Conservation (phyloP, 2,888 invertebrate genomes). For the Gandaritis pyraliata region DNA sequence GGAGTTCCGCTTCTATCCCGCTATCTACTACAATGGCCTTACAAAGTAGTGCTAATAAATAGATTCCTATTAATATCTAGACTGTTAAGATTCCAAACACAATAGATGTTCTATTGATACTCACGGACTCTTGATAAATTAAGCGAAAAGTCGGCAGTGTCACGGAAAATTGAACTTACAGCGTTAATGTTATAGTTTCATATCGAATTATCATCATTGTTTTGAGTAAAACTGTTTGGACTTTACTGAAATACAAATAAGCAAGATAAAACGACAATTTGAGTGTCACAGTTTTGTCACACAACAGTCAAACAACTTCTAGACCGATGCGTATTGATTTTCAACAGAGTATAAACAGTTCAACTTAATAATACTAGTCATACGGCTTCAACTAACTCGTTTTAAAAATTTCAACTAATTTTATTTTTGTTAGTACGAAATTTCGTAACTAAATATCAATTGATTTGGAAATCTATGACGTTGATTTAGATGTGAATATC, state of each 20-base stretch:
- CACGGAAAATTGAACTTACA: slow-evolving; percentile 27
- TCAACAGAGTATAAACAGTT: slow-evolving; percentile 29
- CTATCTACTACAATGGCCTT: slow-evolving; percentile 23
- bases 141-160: slow-evolving; percentile 25
- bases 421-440: slow-evolving; percentile 32
- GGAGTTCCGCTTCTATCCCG: slow-evolving; percentile 19
- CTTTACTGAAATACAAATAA: slow-evolving; percentile 2
- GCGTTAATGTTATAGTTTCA: slow-evolving; percentile 25
- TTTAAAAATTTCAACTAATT: slow-evolving; percentile 28
- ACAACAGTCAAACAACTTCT: too few species aligned
- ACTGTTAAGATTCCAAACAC: neutral
- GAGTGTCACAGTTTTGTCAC: too few species aligned
- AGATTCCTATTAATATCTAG: slow-evolving; percentile 6
- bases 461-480: slow-evolving; percentile 35
- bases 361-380: slow-evolving; percentile 57
- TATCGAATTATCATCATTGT: slow-evolving; percentile 29
- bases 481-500: slow-evolving; percentile 23
- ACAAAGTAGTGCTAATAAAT: slow-evolving; percentile 14
- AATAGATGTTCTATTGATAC: neutral
- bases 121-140: neutral
- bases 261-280: neutral
- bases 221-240: slow-evolving; percentile 26
- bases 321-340: too few species aligned
- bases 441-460: slow-evolving; percentile 24
- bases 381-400: slow-evolving; percentile 51